Evolutionary conservation across 1,140 invertebrate genomes (phyloP), one percentile per base, ranked within the genome.

Genomic region (Anthonomus grandis): DNA sequence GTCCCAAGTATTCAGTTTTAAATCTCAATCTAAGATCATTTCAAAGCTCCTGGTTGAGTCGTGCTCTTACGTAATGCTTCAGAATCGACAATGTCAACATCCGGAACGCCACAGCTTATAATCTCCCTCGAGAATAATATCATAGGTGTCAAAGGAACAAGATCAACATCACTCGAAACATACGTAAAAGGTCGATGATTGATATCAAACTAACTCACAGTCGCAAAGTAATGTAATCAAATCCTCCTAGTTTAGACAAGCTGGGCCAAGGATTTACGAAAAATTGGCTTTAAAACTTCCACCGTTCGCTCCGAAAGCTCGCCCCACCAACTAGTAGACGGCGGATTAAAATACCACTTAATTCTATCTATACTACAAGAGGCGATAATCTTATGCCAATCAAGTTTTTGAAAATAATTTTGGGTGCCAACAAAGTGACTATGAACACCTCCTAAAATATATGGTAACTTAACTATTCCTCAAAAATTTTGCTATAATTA

Each of bases 311-410:
- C 66, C 65, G 65, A 71, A 61, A 61, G 70, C 42, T 65, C 66
- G 38, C 68, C 67, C 69, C 69, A 71, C 67, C 68, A 72, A 1
- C 70, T 44, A 17, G 71, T 67, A 6, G 64, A 49, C 10, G 72
- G 69, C 12, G 70, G 66, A 50, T 66, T 73, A 52, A 73, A 75
- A 25, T 57, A 57, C 74, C 74, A 76, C 10, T 56, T 18, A 13
- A 73, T 70, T 37, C 46, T 27, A 23, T 61, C 2, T 3, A 49
- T 13, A 3, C 41, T 10, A 36, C 51, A 64, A 13, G 62, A 56
- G 36, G 53, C 59, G n/a, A 5, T 10, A n/a, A 38, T 38, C 5
- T 36, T 22, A 10, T 45, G 24, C 44, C 34, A 62, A 57, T 75
- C 62, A 9, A 73, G 10, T 13, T 50, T 53, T 44, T 48, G 47